A percentile compares a stretch with the other conserved stretches of the same genome.
Evolutionary conservation across 2,888 invertebrate genomes (phyloP).

Genomic region (Epiblema foenella): DNA sequence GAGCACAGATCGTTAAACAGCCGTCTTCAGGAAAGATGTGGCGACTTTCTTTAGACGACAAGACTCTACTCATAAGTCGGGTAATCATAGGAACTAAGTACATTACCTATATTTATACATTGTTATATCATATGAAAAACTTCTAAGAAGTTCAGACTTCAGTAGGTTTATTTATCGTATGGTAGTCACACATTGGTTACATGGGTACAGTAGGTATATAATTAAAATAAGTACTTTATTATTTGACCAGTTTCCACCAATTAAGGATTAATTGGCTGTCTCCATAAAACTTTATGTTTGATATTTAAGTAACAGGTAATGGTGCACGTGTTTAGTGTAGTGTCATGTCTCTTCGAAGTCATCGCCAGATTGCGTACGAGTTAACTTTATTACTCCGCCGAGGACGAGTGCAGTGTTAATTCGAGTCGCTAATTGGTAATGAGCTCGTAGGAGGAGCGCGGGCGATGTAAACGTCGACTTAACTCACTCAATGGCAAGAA

Average conservation of each 20-base stretch:
- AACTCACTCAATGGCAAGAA: constrained; percentile 66
- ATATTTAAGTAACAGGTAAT: neutral
- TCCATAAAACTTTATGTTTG: neutral
- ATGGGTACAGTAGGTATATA: too few species aligned
- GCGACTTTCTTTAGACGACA: constrained; percentile 11
- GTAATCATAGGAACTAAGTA: constrained; percentile 4
- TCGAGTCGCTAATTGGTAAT: constrained; percentile 68
- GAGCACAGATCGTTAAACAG: constrained; percentile 35
- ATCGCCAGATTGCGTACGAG: constrained; percentile 45
- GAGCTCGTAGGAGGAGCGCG: constrained; percentile 83
- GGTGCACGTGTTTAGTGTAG: constrained; percentile 43
- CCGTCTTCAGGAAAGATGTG: constrained; percentile 28
- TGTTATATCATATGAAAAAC: neutral
- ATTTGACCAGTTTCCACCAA: neutral
- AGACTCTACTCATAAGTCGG: constrained; percentile 21
- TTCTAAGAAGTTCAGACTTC: neutral
- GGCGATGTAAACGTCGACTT: constrained; percentile 74
- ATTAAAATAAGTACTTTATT: neutral
- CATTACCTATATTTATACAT: neutral
- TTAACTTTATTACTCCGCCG: constrained; percentile 74
- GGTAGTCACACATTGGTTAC: too few species aligned
- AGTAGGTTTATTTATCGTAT: too few species aligned
- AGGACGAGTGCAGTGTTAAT: constrained; percentile 81
- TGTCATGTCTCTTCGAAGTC: constrained; percentile 61
- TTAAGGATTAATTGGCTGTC: neutral